Evolutionary conservation across 2,113 vertebrate species (phyloP), one percentile per base, ranked within the genome.

Genomic region (Corythoichthys intestinalis): DNA sequence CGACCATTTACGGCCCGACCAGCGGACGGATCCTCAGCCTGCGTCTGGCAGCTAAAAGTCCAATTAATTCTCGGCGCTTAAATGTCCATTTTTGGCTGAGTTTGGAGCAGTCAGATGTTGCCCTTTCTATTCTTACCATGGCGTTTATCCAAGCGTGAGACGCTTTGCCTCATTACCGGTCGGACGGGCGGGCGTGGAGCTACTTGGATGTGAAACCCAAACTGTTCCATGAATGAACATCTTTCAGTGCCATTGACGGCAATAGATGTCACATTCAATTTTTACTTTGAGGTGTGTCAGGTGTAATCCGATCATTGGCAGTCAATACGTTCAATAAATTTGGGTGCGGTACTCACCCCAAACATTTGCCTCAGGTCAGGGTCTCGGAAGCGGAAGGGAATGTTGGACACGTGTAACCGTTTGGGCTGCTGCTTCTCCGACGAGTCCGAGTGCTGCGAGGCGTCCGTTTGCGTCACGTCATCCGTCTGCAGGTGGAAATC

Each of bases 381-480:
- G 91, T 98, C 96, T 80, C 96, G 94, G 93, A 98, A 98, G 81
- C 96, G 95, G 91, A 98, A 98, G 90, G 96, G 96, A 91, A 98
- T 98, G 93, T 98, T 98, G 91, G 96, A 98, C 86, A 98, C 95
- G 13, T 98, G 96, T 84, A 98, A 92, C 89, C 96, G 81, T 87
- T 98, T 98, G 87, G 96, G 96, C 87, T 96, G 96, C 90, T 95
- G 96, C 88, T 98, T 98, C 91, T 98, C 96, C 70, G 94, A 91
- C 84, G 92, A 91, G 78, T 97, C 96, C 65, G 94, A 91, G 85
- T 94, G 88, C 80, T 94, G 96, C 73, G 91, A 89, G 88, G 86
- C 93, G 83, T 96, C 96, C 77, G 95, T 96, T 94, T 95, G 95
- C 79, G 95, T 95, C 83, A 93, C 94, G 49, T 98, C 96, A 6